Conservation (phyloP, 2,888 invertebrate species). For the Athripsodes cinereus region DNA sequence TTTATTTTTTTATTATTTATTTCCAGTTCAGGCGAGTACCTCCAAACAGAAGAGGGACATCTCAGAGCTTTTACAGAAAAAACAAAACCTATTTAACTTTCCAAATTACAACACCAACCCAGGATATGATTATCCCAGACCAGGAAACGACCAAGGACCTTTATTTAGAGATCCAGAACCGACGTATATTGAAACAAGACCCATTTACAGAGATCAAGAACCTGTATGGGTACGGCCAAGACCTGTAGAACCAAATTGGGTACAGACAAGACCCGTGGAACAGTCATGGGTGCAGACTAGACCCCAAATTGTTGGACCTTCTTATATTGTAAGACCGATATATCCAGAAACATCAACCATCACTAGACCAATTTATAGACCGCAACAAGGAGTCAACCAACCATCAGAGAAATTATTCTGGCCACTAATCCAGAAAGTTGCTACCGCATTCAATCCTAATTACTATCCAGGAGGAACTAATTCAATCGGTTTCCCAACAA, state of each 20-base stretch:
- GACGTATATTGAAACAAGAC: conserved; percentile 7
- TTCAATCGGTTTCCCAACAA: conserved; percentile 20
- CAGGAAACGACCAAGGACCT: conserved; percentile 9
- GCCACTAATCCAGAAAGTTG: conserved; percentile 13
- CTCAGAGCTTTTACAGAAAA: conserved; percentile 12
- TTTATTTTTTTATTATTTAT: neutral
- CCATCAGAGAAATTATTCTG: conserved; percentile 11
- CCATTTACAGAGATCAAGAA: neutral
- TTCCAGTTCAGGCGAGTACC: conserved; percentile 11
- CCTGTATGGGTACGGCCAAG: conserved; percentile 9
- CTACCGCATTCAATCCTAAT: neutral
- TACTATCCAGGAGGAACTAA: conserved; percentile 9
- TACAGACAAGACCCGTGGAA: conserved; percentile 7
- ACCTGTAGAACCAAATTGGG: conserved; percentile 8
- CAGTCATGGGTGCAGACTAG: conserved; percentile 7
- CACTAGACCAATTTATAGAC: neutral
- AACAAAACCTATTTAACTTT: neutral
- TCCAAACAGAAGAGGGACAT: conserved; percentile 15
- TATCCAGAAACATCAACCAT: neutral
- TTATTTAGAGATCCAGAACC: conserved; percentile 14
- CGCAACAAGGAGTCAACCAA: neutral
- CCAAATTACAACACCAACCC: neutral
- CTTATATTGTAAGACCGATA: conserved; percentile 3
- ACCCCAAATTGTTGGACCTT: neutral
- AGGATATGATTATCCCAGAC: conserved; percentile 23